phyloP scores from a whole-genome alignment of 2,888 invertebrate genomes.

The Cremastinae sp. region DNA sequence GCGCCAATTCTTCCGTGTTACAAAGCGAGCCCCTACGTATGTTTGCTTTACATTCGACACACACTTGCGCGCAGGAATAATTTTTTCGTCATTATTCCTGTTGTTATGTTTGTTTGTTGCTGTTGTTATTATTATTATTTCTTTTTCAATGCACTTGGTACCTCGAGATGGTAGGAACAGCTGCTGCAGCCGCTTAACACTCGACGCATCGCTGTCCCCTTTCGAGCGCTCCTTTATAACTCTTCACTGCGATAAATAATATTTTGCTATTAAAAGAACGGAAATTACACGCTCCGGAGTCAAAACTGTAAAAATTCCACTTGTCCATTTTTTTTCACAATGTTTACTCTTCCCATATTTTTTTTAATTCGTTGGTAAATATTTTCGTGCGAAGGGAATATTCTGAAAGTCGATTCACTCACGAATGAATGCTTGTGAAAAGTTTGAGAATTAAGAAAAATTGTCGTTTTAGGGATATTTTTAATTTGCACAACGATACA shows the following conservation, averaged over 20 bases:
- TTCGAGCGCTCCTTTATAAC: constrained; percentile 39
- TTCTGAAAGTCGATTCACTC: no score
- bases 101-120: neutral
- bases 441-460: no score
- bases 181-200: constrained; percentile 69
- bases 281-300: neutral
- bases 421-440: no score
- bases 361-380: no score
- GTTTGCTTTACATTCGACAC: constrained; percentile 2
- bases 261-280: neutral
- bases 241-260: constrained; percentile 17
- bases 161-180: constrained; percentile 71
- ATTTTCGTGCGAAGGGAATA: no score
- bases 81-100: neutral
- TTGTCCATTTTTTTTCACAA: constrained; percentile 5
- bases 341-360: constrained; percentile 26
- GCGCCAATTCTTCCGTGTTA: constrained; percentile 13
- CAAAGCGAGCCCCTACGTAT: constrained; percentile 2
- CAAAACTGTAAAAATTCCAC: constrained; percentile 27
- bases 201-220: constrained; percentile 66
- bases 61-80: neutral
- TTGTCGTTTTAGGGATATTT: no score
- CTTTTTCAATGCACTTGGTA: constrained; percentile 55
- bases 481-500: no score
- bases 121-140: constrained; percentile 11